Evolutionary conservation across 1,140 invertebrate genomes (phyloP), one percentile per base, ranked within the genome.

Genomic region (Oncopodura yosiiana): DNA sequence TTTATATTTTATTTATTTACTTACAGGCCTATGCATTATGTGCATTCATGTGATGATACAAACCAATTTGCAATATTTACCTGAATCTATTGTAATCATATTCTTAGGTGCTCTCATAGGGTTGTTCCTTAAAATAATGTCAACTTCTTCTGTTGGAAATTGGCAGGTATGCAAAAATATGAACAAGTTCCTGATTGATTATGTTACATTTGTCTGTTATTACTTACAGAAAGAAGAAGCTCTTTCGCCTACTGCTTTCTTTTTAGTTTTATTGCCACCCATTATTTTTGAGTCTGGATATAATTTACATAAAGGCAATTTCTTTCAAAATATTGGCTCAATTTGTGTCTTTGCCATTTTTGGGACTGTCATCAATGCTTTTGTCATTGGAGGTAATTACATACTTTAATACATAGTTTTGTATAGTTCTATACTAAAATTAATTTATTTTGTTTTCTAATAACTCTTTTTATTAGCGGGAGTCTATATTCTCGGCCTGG

Each of bases 241-340:
- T 0, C 94, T 98, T 66, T 92, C 90, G 12, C 94, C 94, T 0
- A 98, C 92, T 42, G 87, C 92, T 9, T 99, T 99, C 69, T 99
- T 99, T 66, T 75, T 98, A 39, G 86, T 98, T 1, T 75, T 98
- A 1, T 69, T 99, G n/a, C 94, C 94, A 5, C 94, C 94, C 1
- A 99, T 98, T 39, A 97, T 99, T 62, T 97, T 97, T 77, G 94
- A 99, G 73, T 95, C 92, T 3, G 94, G 94, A 3, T 98, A 97
- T 68, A 97, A 97, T 79, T 77, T 98, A 42, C 94, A 97, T 66
- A 97, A 97, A 75, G 77, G 94, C 46, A 97, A 98, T 68, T 99
- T 98, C 68, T 97, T 98, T 70, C 92, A 95, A 74, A 97, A 81
- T 63, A 76, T 81, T 65, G 79, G 78, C 12, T 77, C 77, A 27